A percentile compares a stretch with the other conserved stretches of the same genome.
These are phyloP conservation scores for Cacoxenus indagator DNA, from an alignment of 2,888 invertebrate genomes.

Conservation along the genomic window DNA sequence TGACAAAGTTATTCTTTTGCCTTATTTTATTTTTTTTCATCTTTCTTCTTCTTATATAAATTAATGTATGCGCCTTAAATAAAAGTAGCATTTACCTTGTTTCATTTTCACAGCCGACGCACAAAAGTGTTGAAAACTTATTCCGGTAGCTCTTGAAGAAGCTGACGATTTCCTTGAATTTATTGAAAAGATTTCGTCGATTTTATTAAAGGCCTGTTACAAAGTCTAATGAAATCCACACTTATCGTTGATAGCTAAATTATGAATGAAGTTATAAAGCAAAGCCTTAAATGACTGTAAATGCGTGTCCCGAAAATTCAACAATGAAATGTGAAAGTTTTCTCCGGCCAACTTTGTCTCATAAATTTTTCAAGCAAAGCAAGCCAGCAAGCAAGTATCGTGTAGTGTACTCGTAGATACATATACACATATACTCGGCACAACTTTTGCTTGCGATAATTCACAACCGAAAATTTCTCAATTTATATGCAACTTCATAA, in stretches of 20 bases:
- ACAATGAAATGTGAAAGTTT: slow-evolving; percentile 14
- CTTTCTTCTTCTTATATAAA: too few relatives aligned
- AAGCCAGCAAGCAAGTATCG: slow-evolving; percentile 18
- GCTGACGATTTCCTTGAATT: background rate
- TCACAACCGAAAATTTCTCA: slow-evolving; percentile 39
- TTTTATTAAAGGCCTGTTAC: background rate
- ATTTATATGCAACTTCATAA: slow-evolving; percentile 62
- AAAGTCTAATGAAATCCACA: background rate
- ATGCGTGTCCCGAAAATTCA: background rate
- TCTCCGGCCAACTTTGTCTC: slow-evolving; percentile 11
- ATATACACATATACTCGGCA: slow-evolving; percentile 41
- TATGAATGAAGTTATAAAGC: slow-evolving; percentile 23
- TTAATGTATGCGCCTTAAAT: too few relatives aligned
- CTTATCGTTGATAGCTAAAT: too few relatives aligned
- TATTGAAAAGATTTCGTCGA: background rate
- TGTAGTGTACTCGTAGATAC: too few relatives aligned
- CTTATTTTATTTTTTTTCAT: too few relatives aligned
- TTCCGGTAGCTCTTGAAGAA: too few relatives aligned
- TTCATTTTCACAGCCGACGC: too few relatives aligned
- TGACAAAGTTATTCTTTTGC: too few relatives aligned
- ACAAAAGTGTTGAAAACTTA: too few relatives aligned
- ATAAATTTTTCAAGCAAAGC: slow-evolving; percentile 14
- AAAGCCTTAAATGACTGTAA: slow-evolving; percentile 19
- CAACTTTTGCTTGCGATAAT: slow-evolving; percentile 21
- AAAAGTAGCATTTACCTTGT: too few relatives aligned